Evolutionary conservation across 2,888 invertebrate species (phyloP).

Genomic region (Calameuta pallipes): DNA sequence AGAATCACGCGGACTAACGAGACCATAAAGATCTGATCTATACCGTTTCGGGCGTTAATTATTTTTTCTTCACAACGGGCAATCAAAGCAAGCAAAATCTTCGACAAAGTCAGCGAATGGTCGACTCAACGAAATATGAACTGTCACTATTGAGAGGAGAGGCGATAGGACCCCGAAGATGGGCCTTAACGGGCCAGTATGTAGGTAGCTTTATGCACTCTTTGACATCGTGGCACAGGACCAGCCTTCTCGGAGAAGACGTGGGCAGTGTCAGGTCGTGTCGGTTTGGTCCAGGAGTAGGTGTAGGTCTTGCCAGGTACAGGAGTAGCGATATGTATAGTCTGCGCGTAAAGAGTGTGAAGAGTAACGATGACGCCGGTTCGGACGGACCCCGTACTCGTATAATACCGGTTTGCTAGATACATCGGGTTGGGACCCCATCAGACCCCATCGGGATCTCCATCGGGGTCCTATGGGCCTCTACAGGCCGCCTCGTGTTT

Average conservation of each 20-base stretch:
- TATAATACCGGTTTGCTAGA: slow-evolving; percentile 40
- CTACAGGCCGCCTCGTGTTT: background rate
- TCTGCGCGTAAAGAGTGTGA: background rate
- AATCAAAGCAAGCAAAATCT: background rate
- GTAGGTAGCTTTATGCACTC: slow-evolving; percentile 2
- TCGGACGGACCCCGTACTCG: slow-evolving; percentile 21
- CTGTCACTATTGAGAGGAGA: background rate
- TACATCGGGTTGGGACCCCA: slow-evolving; percentile 8
- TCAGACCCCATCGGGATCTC: background rate
- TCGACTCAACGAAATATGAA: background rate
- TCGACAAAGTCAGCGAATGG: background rate
- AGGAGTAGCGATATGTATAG: background rate
- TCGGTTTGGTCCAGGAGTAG: slow-evolving; percentile 1
- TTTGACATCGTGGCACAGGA: background rate
- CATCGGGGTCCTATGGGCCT: slow-evolving; percentile 4
- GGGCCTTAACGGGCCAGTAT: background rate
- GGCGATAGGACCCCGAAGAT: background rate
- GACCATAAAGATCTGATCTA: background rate
- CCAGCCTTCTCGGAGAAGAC: background rate
- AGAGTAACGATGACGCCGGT: slow-evolving; percentile 29
- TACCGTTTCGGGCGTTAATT: background rate
- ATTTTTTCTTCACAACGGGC: background rate
- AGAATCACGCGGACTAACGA: background rate
- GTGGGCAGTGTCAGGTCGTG: slow-evolving; percentile 6
- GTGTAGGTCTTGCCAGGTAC: background rate